phyloP scores from a whole-genome alignment of 2,113 vertebrate genomes.

The Monopterus albus region DNA sequence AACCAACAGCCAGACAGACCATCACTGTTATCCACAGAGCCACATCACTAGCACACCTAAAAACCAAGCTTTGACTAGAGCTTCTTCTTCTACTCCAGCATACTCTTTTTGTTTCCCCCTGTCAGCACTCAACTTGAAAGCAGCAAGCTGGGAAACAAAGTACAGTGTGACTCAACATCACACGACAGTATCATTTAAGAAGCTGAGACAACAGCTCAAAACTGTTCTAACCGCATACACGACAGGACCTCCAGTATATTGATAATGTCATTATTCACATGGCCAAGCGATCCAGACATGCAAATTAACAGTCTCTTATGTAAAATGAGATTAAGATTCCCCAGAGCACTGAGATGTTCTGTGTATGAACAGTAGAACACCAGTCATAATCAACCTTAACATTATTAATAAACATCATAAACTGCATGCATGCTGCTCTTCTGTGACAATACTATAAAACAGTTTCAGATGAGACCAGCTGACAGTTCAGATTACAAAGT shows the following conservation, averaged over 20 bases:
- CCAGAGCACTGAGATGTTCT: constrained; percentile 11
- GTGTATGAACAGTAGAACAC: constrained; percentile 27
- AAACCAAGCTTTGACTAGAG: too few species aligned
- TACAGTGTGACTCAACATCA: background rate
- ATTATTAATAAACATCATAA: constrained; percentile 3
- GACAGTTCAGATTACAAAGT: background rate
- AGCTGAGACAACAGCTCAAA: background rate
- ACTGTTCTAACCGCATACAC: constrained; percentile 1
- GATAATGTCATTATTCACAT: constrained; percentile 42
- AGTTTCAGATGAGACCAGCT: too few species aligned
- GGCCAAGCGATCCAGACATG: constrained; percentile 43
- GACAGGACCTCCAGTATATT: constrained; percentile 33
- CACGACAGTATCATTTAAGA: background rate
- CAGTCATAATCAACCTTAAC: constrained; percentile 26
- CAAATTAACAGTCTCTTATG: constrained; percentile 41
- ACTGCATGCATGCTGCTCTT: background rate
- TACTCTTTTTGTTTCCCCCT: background rate
- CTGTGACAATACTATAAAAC: background rate
- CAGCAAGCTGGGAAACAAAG: background rate
- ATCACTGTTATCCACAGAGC: too few species aligned
- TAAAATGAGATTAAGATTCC: constrained; percentile 44
- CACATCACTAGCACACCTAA: background rate
- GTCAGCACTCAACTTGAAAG: constrained; percentile 3
- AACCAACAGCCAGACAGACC: too few species aligned
- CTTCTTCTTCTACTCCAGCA: too few species aligned